Percentiles rank a stretch among this genome's conserved stretches.
These are phyloP conservation scores for Crotalus helleri DNA, from an alignment of 2,113 vertebrate genomes.

Conservation along the genomic window DNA sequence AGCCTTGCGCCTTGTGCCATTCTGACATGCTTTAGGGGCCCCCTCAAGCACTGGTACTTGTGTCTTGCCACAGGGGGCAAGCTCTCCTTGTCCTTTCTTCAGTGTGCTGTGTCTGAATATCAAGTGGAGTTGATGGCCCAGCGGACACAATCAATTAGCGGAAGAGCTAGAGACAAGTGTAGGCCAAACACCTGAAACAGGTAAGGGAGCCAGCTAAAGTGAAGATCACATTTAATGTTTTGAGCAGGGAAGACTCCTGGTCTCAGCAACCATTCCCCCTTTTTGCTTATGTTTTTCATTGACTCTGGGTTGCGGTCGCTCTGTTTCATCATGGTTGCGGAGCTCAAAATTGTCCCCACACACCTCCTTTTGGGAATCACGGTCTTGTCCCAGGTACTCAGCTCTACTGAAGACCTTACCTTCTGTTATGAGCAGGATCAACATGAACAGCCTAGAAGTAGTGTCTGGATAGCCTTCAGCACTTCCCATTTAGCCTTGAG, in stretches of 20 bases:
- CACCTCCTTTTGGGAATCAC: neutral
- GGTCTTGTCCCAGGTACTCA: neutral
- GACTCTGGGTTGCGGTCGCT: neutral
- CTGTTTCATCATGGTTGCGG: neutral
- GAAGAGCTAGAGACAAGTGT: neutral
- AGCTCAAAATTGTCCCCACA: neutral
- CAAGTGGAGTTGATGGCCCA: neutral
- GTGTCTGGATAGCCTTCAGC: neutral
- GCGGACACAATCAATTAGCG: neutral
- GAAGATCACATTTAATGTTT: neutral
- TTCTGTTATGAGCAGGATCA: neutral
- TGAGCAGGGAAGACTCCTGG: neutral
- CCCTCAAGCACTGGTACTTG: neutral
- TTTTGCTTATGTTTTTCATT: neutral
- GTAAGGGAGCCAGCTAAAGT: neutral
- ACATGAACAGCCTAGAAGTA: neutral
- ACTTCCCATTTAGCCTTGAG: neutral
- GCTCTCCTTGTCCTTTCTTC: neutral
- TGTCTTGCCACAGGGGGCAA: neutral
- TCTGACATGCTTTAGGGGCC: neutral
- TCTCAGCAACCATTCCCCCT: neutral
- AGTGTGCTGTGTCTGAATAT: neutral
- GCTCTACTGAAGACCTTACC: neutral
- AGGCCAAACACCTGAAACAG: neutral
- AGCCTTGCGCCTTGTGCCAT: neutral